phyloP scores from a whole-genome alignment of 2,113 vertebrate species.

The Psittacula cyanocephala region DNA sequence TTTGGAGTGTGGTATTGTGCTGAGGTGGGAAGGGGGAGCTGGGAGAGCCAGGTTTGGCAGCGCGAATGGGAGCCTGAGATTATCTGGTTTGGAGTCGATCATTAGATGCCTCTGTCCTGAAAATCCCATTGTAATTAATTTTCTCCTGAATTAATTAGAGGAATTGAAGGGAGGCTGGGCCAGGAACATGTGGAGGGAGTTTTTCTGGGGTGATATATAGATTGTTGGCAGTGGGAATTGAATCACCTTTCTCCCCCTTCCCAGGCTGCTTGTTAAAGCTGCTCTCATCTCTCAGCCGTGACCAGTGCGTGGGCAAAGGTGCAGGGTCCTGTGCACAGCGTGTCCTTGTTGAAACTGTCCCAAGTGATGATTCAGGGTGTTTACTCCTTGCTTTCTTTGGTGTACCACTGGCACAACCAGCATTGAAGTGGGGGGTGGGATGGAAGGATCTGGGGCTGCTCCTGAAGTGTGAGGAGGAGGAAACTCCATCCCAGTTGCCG shows the following conservation, averaged over 20 bases:
- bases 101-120: constrained; percentile 57
- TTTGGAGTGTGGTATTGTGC: constrained; percentile 67
- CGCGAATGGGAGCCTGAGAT: constrained; percentile 33
- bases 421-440: rapidly evolving
- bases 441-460: not conserved
- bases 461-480: not conserved
- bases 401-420: rapidly evolving
- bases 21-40: not conserved
- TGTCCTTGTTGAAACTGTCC: not conserved
- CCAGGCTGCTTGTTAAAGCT: not conserved
- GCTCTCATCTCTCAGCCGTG: not conserved
- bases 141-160: constrained; percentile 87
- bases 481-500: not conserved
- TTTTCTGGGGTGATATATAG: constrained; percentile 44
- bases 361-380: rapidly evolving
- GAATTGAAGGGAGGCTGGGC: constrained; percentile 24
- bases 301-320: rapidly evolving
- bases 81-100: constrained; percentile 35
- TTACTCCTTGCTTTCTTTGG: rapidly evolving
- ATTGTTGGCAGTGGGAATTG: not conserved
- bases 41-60: constrained; percentile 16
- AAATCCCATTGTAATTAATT: constrained; percentile 83
- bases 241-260: not conserved
- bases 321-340: not conserved
- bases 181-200: not conserved